Evolutionary conservation across 2,888 invertebrate genomes (phyloP).

Genomic region (Xestoiulus laeticollis): DNA sequence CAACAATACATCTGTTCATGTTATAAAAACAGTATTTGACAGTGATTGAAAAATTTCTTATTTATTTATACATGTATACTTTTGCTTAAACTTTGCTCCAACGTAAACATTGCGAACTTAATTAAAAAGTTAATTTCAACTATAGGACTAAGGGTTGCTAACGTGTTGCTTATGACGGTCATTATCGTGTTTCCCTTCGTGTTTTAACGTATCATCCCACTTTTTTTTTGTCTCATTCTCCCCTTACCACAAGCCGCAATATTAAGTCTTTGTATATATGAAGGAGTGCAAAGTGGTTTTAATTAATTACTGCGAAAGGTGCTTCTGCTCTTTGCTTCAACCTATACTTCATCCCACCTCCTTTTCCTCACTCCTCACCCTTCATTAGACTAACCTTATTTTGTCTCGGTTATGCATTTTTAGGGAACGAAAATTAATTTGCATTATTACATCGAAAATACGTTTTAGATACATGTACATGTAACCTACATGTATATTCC

Average conservation of each 20-base stretch:
- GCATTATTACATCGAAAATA: too few relatives aligned
- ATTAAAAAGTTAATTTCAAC: not conserved
- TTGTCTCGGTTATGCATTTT: not conserved
- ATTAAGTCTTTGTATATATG: not conserved
- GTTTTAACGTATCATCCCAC: not conserved
- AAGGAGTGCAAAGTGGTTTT: constrained; percentile 2
- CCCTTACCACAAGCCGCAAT: constrained; percentile 14
- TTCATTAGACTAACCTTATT: not conserved
- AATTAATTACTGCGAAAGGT: constrained; percentile 23
- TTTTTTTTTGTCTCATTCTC: not conserved
- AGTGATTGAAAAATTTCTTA: not conserved
- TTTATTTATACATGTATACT: not conserved
- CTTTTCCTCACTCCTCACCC: not conserved
- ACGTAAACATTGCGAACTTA: not conserved
- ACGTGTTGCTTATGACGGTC: not conserved
- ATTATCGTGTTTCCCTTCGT: not conserved
- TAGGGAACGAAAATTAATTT: not conserved
- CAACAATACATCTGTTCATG: too few relatives aligned
- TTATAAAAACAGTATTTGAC: too few relatives aligned
- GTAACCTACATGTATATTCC: too few relatives aligned
- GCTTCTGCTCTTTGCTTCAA: constrained; percentile 1
- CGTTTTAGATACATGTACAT: too few relatives aligned
- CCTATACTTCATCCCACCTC: not conserved
- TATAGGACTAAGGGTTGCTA: not conserved
- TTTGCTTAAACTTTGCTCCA: not conserved